Percentiles rank a stretch among this genome's conserved stretches.
Conservation (phyloP, 2,797 vertebrate species). For the Myiotriccus ornatus region DNA sequence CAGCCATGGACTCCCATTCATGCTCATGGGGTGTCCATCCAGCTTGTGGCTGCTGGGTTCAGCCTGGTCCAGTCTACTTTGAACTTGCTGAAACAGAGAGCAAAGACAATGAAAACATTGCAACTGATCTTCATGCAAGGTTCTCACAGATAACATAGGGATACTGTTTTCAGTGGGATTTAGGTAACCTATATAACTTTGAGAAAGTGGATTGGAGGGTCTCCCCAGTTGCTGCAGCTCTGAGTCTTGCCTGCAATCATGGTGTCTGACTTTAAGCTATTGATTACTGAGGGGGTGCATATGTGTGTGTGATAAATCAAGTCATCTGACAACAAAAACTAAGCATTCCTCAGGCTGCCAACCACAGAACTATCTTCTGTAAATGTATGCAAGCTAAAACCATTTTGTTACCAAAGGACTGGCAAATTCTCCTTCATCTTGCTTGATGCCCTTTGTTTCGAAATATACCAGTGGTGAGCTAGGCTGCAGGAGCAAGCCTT, state of each 20-base stretch:
- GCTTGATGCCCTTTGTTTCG: background rate
- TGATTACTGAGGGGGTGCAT: background rate
- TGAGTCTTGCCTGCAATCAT: background rate
- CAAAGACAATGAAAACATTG: background rate
- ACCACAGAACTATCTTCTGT: background rate
- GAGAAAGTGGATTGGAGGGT: background rate
- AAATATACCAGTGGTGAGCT: background rate
- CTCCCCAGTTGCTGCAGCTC: background rate
- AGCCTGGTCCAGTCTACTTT: background rate
- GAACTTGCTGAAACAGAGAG: background rate
- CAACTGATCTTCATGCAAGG: background rate
- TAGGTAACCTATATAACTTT: background rate
- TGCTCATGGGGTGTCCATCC: too few species aligned
- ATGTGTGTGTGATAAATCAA: background rate
- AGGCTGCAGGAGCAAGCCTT: background rate
- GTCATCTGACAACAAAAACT: background rate
- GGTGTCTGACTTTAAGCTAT: background rate
- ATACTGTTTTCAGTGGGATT: background rate
- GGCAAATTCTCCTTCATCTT: background rate
- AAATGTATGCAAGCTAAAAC: background rate
- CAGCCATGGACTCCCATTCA: accelerated
- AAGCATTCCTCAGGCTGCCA: background rate
- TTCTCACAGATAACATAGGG: accelerated
- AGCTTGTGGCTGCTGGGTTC: background rate
- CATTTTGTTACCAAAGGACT: background rate